Evolutionary conservation across 2,113 vertebrate genomes (phyloP).

Genomic region (Takifugu flavidus): DNA sequence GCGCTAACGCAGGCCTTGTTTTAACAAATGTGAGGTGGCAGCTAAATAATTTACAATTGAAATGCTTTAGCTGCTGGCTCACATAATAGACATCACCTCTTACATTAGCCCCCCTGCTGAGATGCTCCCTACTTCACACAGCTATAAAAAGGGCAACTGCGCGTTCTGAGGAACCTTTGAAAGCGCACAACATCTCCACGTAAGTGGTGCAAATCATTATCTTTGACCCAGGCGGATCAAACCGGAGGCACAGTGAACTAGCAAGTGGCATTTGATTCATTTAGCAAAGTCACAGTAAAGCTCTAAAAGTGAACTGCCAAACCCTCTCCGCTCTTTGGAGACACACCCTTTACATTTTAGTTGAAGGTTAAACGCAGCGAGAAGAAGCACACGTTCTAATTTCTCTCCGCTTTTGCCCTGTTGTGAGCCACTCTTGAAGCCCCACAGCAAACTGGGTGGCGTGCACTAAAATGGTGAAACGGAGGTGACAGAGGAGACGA

Average conservation of each 20-base stretch:
- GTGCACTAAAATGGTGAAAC: conserved; percentile 24
- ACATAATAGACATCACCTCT: conserved; percentile 18
- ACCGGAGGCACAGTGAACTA: conserved; percentile 44
- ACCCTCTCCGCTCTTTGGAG: conserved; percentile 43
- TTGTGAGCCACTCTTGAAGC: conserved; percentile 45
- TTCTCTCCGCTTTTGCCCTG: conserved; percentile 26
- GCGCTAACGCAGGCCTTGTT: conserved; percentile 27
- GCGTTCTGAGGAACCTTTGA: conserved; percentile 39
- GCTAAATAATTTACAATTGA: conserved; percentile 14
- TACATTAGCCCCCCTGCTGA: conserved; percentile 2
- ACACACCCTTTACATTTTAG: conserved; percentile 72
- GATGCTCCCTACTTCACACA: conserved; percentile 20
- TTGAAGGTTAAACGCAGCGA: conserved; percentile 67
- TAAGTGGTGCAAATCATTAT: conserved; percentile 43
- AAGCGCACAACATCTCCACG: conserved; percentile 45
- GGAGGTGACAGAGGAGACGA: conserved; percentile 22
- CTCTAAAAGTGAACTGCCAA: conserved; percentile 44
- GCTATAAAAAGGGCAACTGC: conserved; percentile 19
- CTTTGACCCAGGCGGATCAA: conserved; percentile 51
- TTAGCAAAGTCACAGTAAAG: conserved; percentile 45
- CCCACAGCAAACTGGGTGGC: conserved; percentile 33
- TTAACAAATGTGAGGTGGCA: conserved; percentile 11
- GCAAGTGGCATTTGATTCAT: conserved; percentile 40
- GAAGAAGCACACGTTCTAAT: conserved; percentile 44
- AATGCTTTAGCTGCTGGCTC: conserved; percentile 10